A percentile compares a stretch with the other conserved stretches of the same genome.
phyloP scores from a whole-genome alignment of 2,797 vertebrate species.

The Chaetodon trifasciatus region DNA sequence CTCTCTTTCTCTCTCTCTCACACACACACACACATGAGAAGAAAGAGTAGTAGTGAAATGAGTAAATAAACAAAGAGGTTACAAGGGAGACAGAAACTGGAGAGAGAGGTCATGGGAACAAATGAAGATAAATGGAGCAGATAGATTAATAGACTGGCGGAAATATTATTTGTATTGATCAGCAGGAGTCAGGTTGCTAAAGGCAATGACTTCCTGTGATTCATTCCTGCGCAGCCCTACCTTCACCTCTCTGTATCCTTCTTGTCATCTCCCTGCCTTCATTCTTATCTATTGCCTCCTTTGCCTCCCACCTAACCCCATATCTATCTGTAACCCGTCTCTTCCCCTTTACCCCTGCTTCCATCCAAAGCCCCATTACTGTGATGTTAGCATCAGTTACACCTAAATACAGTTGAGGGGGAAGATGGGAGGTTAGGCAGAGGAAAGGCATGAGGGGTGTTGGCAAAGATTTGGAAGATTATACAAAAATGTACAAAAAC shows the following conservation, averaged over 20 bases:
- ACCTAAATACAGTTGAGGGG: constrained; percentile 18
- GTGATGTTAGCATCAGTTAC: constrained; percentile 56
- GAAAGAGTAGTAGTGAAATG: not conserved
- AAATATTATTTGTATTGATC: constrained; percentile 65
- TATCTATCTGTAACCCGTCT: constrained; percentile 26
- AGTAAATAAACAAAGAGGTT: constrained; percentile 30
- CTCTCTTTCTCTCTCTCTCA: no score
- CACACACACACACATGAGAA: not conserved
- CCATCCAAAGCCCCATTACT: constrained; percentile 45
- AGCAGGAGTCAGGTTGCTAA: constrained; percentile 29
- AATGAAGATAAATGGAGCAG: constrained; percentile 43
- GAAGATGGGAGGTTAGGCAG: constrained; percentile 10
- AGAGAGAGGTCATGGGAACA: constrained; percentile 18
- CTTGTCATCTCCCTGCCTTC: constrained; percentile 36
- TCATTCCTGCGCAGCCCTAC: constrained; percentile 32
- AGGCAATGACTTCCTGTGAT: constrained; percentile 38
- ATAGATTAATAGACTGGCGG: constrained; percentile 48
- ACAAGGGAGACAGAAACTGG: not conserved
- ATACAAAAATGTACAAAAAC: constrained; percentile 16
- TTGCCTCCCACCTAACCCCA: constrained; percentile 36
- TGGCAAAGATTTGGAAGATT: constrained; percentile 32
- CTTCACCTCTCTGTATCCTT: constrained; percentile 37
- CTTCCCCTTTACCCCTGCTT: constrained; percentile 4
- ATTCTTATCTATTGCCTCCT: constrained; percentile 35
- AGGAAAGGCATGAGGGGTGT: constrained; percentile 8